These are phyloP conservation scores for Drosophila infuscata DNA, from an alignment of 2,888 invertebrate species.

Conservation along the genomic window DNA sequence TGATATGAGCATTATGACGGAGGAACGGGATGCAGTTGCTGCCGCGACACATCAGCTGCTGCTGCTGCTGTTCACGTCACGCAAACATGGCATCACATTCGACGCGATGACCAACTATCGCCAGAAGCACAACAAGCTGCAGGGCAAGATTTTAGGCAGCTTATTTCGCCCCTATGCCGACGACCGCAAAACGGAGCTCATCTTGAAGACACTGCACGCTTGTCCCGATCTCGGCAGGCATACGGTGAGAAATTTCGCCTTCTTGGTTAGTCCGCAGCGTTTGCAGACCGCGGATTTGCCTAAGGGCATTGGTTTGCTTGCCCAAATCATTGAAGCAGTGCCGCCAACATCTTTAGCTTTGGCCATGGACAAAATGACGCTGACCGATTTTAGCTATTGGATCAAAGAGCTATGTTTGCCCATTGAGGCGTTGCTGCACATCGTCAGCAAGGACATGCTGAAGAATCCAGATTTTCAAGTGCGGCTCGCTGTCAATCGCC, in stretches of 20 bases:
- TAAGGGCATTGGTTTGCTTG: slow-evolving; percentile 65
- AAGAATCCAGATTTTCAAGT: slow-evolving; percentile 61
- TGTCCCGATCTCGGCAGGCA: slow-evolving; percentile 91
- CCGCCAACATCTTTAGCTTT: slow-evolving; percentile 71
- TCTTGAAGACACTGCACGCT: slow-evolving; percentile 88
- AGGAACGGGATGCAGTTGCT: slow-evolving; percentile 86
- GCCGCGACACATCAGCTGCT: slow-evolving; percentile 89
- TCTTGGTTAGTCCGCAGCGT: slow-evolving; percentile 87
- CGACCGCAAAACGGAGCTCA: slow-evolving; percentile 87
- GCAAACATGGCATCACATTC: slow-evolving; percentile 92
- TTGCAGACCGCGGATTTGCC: slow-evolving; percentile 57
- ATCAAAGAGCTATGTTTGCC: slow-evolving; percentile 83
- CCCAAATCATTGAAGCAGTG: slow-evolving; percentile 74
- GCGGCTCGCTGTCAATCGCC: slow-evolving; percentile 82
- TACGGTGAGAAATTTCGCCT: slow-evolving; percentile 87
- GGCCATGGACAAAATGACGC: slow-evolving; percentile 81
- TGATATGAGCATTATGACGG: slow-evolving; percentile 30
- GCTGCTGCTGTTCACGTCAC: slow-evolving; percentile 90
- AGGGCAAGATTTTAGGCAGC: slow-evolving; percentile 86
- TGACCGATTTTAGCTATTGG: slow-evolving; percentile 82
- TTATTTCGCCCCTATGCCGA: slow-evolving; percentile 90
- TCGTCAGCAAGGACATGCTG: slow-evolving; percentile 66
- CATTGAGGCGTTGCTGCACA: slow-evolving; percentile 76
- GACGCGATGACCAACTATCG: slow-evolving; percentile 87
- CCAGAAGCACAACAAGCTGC: slow-evolving; percentile 82